A percentile compares a stretch with the other conserved stretches of the same genome.
Conservation (phyloP, 2,797 vertebrate genomes). For the Esox lucius region DNA sequence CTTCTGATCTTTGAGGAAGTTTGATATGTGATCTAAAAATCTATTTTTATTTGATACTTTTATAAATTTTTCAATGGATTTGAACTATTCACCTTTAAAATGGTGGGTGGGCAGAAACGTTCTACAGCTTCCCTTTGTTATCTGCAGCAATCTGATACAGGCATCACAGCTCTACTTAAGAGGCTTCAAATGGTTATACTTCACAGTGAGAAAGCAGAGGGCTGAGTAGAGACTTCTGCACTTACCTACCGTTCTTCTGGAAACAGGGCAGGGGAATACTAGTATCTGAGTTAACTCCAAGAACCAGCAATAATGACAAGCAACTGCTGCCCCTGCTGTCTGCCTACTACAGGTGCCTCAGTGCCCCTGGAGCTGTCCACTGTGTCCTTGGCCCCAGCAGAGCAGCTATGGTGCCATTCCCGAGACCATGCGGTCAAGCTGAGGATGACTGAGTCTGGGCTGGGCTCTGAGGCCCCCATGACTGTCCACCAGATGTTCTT, state of each 20-base stretch:
- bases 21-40: neutral
- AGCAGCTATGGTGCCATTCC: slow-evolving; percentile 65
- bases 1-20: neutral
- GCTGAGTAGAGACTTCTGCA: neutral
- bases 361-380: slow-evolving; percentile 23
- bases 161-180: neutral
- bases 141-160: slow-evolving; percentile 23
- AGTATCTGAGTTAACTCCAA: neutral
- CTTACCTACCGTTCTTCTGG: neutral
- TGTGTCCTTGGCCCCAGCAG: slow-evolving; percentile 54
- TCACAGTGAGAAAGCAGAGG: neutral
- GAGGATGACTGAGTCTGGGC: slow-evolving; percentile 67
- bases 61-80: neutral
- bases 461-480: slow-evolving; percentile 62
- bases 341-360: neutral
- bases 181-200: neutral
- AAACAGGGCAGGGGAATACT: neutral
- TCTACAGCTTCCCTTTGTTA: neutral
- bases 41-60: neutral
- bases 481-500: slow-evolving; percentile 77
- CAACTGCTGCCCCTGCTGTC: slow-evolving; percentile 36
- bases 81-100: neutral
- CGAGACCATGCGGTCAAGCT: slow-evolving; percentile 67
- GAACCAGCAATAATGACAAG: slow-evolving; percentile 24
- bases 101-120: slow-evolving; percentile 8